Evolutionary conservation across 92 coral and sea anemone species (phyloP), one percentile per base, ranked within the genome.

Genomic region (Zoanthus solanderi): DNA sequence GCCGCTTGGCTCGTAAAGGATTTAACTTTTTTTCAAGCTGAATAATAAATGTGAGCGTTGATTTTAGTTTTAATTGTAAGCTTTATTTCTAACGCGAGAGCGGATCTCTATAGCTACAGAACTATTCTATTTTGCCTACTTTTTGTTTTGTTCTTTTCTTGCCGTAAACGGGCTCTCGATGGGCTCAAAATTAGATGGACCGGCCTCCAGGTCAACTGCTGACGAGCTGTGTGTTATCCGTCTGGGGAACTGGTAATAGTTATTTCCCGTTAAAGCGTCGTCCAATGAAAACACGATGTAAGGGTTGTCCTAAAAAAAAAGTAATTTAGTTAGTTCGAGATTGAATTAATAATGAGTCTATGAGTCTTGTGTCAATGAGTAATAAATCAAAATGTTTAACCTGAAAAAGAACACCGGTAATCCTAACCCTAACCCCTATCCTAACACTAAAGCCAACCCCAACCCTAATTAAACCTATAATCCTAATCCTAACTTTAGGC

Each of bases 241-340:
- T 48, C 61, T 75, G 79, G 79, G 58, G 48, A 18, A 75, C 58
- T 46, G 79, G 34, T 75, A 52, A 75, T 75, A 75, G 34, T 47
- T 75, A 31, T 75, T 75, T 47, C 79, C 57, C 6, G 79, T 9
- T n/a, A 32, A 10, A 10, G 61, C 14, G 60, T 75, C 79, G 6
- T 48, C 79, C 31, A 75, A 28, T 18, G 79, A 75, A 50, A 75
- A 75, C 9, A 75, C 42, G 42, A 75, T 75, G n/a, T 75, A 75
- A 6, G 79, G 79, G 29, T 75, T 75, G 79, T 75, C 79, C 79
- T 75, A 18, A 14, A 75, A 28, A 75, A 28, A 3, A 47, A 2
- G 57, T 15, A 46, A 52, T 74, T 8, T 12, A 28, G 6, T 23
- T 18, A 1, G 15, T 10, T 29, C 8, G 3, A 32, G 30, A 29